A percentile compares a stretch with the other conserved stretches of the same genome.
Conservation (phyloP, 2,797 vertebrate genomes). For the Sebastes elongatus region DNA sequence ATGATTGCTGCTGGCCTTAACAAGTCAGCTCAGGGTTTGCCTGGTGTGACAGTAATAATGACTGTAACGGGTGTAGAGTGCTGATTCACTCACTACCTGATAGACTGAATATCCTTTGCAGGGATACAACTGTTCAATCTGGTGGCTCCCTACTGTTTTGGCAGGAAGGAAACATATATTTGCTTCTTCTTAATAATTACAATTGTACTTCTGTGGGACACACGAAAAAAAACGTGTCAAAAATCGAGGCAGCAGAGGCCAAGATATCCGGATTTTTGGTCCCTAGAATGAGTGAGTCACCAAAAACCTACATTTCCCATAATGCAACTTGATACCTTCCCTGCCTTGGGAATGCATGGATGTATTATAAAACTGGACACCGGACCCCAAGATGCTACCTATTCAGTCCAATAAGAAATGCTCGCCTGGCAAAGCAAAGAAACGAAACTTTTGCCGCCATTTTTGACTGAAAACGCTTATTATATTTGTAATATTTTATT, state of each 20-base stretch:
- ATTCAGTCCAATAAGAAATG: no score
- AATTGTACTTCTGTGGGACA: background rate
- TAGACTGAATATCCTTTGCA: background rate
- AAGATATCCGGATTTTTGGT: background rate
- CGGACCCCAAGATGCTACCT: no score
- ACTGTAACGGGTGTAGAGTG: background rate
- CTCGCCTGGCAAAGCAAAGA: no score
- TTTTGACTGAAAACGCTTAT: no score
- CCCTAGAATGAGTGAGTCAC: background rate
- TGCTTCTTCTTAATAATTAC: background rate
- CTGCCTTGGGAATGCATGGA: fast-evolving
- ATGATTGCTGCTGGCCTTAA: slow-evolving; percentile 16
- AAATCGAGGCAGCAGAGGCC: background rate
- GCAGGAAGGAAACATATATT: background rate
- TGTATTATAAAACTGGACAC: no score
- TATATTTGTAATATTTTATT: no score
- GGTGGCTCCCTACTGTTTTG: background rate
- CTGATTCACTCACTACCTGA: background rate
- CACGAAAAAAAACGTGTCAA: background rate
- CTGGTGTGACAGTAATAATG: slow-evolving; percentile 14
- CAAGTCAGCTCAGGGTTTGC: background rate
- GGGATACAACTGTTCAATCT: background rate
- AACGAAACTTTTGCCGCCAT: no score
- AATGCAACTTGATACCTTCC: background rate
- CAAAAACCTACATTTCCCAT: background rate